Base-by-base conservation (phyloP, 2,797 vertebrate species). In the Lindbergichthys nudifrons region DNA sequence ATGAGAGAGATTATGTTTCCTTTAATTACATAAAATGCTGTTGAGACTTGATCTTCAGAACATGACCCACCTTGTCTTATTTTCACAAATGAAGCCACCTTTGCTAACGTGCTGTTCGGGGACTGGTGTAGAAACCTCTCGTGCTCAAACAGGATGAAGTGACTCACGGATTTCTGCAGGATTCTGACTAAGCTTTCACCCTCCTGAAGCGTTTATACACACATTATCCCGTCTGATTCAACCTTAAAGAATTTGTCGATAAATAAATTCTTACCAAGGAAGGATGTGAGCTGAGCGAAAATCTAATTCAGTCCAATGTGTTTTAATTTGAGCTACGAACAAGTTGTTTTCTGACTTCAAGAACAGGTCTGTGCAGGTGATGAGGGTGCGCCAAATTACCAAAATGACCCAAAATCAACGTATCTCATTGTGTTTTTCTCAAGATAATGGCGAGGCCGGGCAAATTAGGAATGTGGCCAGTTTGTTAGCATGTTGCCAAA, bases 101-200 rank as follows among this genome's bases (percentile, higher is more conserved):
- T 75, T 81, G 75, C 58, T 50, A 45, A 81, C 15, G 57, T 19
- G 3, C 43, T 4, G 19, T n/a, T 36, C 32, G 32, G 32, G 61
- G 75, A 53, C 36, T 18, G 42, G 19, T 65, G 66, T 3, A 69
- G 80, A 80, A 80, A 72, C 61, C 19, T 50, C 18, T 90, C 88
- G n/a, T 83, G 88, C 66, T 86, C 66, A 4, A 79, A 90, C 93
- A 93, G 65, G 90, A 87, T 41, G 10, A 43, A 62, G 41, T 95
- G 90, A 94, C 78, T 94, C 90, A 93, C 11, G 42, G 62, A 46
- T 54, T 12, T 19, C 10, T 1, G 30, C 63, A 80, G 47, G 65
- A 82, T 65, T 78, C 51, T 87, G 82, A 81, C 67, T 62, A 68
- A 86, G 66, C 47, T 65, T 56, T 11, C 36, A 19, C 65, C 54